Evolutionary conservation across 1,140 invertebrate species (phyloP).

Genomic region (Drosophila subpulchrella): DNA sequence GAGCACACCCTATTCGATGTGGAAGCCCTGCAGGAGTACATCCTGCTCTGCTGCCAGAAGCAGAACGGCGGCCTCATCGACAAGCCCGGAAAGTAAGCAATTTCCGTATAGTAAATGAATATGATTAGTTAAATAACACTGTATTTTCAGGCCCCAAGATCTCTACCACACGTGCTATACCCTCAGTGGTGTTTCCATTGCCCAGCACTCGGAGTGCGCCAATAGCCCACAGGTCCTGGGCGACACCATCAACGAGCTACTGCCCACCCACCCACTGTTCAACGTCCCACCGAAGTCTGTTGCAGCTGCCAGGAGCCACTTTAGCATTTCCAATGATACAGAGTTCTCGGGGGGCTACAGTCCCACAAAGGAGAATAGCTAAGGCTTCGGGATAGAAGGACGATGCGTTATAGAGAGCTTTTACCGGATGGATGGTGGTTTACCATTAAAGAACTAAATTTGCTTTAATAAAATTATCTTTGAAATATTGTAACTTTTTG

Average conservation of each 20-base stretch:
- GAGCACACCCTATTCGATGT: constrained; percentile 89
- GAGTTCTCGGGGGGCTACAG: constrained; percentile 24
- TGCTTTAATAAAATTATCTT: constrained; percentile 50
- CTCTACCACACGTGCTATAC: constrained; percentile 99
- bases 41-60: constrained; percentile 96
- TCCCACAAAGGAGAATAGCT: constrained; percentile 20
- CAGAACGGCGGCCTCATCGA: constrained; percentile 96
- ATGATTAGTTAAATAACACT: background rate
- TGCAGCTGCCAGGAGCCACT: constrained; percentile 61
- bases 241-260: constrained; percentile 87
- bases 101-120: background rate
- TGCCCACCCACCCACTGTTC: constrained; percentile 88
- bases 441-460: constrained; percentile 44
- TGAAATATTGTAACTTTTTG: constrained; percentile 5
- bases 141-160: constrained; percentile 89
- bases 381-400: constrained; percentile 1
- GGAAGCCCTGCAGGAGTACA: constrained; percentile 96
- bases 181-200: constrained; percentile 96
- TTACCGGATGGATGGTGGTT: constrained; percentile 5
- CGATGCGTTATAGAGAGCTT: background rate
- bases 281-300: constrained; percentile 86
- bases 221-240: constrained; percentile 86
- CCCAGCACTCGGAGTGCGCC: constrained; percentile 91
- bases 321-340: constrained; percentile 41
- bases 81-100: constrained; percentile 96